Percentiles rank a stretch among this genome's conserved stretches.
Conservation (phyloP, 2,888 invertebrate species). For the Gnatocerus cornutus region DNA sequence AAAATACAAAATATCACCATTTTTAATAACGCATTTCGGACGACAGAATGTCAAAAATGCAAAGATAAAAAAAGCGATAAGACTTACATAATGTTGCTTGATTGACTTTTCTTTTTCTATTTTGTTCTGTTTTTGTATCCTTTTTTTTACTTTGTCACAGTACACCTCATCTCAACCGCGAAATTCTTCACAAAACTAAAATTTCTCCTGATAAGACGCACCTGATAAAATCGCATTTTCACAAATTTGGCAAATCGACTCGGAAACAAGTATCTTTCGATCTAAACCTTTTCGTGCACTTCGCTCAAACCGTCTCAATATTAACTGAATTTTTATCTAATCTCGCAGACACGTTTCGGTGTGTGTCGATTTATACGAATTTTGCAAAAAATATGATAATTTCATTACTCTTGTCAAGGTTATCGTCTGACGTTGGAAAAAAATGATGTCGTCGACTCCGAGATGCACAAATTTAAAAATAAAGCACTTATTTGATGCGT, state of each 20-base stretch:
- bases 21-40: too few species aligned
- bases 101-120: too few species aligned
- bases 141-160: too few species aligned
- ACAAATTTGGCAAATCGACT: conserved; percentile 32
- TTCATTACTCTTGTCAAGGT: conserved; percentile 34
- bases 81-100: too few species aligned
- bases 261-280: conserved; percentile 27
- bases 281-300: conserved; percentile 17
- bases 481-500: conserved; percentile 46
- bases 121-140: not conserved
- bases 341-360: conserved; percentile 35
- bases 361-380: conserved; percentile 31
- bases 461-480: conserved; percentile 43
- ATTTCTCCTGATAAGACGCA: not conserved
- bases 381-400: conserved; percentile 37
- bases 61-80: too few species aligned
- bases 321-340: conserved; percentile 42
- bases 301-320: conserved; percentile 19
- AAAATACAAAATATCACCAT: too few species aligned
- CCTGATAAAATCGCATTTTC: conserved; percentile 32
- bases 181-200: not conserved
- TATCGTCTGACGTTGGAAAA: conserved; percentile 25
- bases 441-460: conserved; percentile 14
- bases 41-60: too few species aligned
- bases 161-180: too few species aligned